Evolutionary conservation across 2,888 invertebrate species (phyloP).

Genomic region (Tineola bisselliella): DNA sequence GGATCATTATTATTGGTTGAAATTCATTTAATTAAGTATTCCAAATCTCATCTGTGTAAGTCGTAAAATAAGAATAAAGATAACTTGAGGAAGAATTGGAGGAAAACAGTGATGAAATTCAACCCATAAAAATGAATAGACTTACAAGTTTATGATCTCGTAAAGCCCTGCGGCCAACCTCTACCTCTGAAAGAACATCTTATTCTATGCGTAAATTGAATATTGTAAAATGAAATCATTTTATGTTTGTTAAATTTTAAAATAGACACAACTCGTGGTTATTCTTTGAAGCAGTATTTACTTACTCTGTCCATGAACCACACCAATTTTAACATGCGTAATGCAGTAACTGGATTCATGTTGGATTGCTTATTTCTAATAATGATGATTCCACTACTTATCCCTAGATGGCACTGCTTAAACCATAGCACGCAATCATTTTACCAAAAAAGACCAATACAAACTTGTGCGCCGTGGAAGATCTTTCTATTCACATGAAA

Average conservation of each 20-base stretch:
- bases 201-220: conserved; percentile 18
- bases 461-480: neutral
- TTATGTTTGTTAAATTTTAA: conserved; percentile 1
- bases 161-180: conserved; percentile 13
- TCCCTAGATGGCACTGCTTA: too few species aligned
- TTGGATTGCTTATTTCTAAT: too few species aligned
- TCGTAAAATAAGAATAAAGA: conserved; percentile 34
- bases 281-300: too few species aligned
- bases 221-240: conserved; percentile 15
- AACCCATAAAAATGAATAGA: conserved; percentile 15
- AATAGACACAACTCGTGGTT: too few species aligned
- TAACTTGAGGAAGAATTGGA: conserved; percentile 11
- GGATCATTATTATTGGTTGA: neutral
- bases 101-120: conserved; percentile 15
- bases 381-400: too few species aligned
- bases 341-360: too few species aligned
- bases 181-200: neutral
- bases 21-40: conserved; percentile 26
- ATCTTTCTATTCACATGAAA: neutral
- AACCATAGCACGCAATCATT: too few species aligned
- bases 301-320: too few species aligned
- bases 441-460: too few species aligned
- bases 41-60: conserved; percentile 39
- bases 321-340: too few species aligned
- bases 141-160: conserved; percentile 14